Conservation (phyloP, 1,140 invertebrate genomes). For the Drosophila kohkoa region DNA sequence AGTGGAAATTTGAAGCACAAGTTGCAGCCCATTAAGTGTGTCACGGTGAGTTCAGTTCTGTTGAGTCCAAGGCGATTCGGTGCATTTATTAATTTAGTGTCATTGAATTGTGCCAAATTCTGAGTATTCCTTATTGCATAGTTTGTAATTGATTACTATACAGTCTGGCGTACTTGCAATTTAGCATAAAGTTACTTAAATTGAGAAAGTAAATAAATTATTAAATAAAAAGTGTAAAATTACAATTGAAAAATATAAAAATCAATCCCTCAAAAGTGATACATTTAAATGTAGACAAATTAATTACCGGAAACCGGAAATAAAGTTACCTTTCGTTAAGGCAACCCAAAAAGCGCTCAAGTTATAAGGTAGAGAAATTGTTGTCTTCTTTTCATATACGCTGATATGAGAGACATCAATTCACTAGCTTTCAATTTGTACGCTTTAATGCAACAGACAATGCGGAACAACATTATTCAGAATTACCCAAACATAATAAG, state of each 20-base stretch:
- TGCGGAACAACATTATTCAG: conserved; percentile 34
- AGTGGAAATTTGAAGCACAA: conserved; percentile 32
- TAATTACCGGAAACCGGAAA: not conserved
- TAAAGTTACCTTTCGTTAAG: not conserved
- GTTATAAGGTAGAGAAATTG: conserved; percentile 74
- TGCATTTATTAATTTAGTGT: conserved; percentile 9
- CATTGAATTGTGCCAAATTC: conserved; percentile 48
- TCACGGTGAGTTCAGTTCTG: conserved; percentile 11
- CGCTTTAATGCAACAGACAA: conserved; percentile 52
- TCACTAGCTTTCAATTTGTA: conserved; percentile 74
- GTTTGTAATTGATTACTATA: conserved; percentile 51
- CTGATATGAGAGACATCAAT: conserved; percentile 56
- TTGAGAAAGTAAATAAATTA: not conserved
- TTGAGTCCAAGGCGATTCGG: conserved; percentile 30
- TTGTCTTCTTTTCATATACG: conserved; percentile 46
- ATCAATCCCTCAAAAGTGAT: not conserved
- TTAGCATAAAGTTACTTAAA: conserved; percentile 28
- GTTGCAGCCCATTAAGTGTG: conserved; percentile 23
- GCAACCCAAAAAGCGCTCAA: conserved; percentile 39
- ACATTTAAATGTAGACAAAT: not conserved
- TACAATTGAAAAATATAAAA: not conserved
- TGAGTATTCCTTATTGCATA: conserved; percentile 74
- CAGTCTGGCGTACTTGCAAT: conserved; percentile 58
- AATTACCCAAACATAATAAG: conserved; percentile 48
- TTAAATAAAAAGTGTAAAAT: not conserved